These are phyloP conservation scores for Otis tarda DNA, from an alignment of 2,113 vertebrate species.

Conservation along the genomic window DNA sequence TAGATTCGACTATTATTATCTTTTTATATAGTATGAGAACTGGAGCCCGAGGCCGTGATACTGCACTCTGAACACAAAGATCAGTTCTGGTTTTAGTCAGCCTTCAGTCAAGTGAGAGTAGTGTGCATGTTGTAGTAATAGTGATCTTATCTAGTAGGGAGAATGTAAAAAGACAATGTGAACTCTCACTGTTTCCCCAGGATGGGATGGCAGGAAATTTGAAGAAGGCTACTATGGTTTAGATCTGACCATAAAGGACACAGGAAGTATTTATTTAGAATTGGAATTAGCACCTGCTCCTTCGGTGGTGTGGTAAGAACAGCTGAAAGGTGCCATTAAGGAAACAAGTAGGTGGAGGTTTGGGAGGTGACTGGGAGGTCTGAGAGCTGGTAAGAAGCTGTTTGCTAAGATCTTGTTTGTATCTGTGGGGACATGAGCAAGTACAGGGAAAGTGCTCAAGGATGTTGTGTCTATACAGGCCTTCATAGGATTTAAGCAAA, in stretches of 20 bases:
- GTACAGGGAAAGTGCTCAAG: background rate
- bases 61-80: background rate
- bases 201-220: background rate
- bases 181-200: background rate
- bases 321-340: slow-evolving; percentile 71
- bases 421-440: background rate
- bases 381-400: background rate
- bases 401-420: slow-evolving; percentile 37
- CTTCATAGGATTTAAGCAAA: background rate
- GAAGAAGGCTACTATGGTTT: slow-evolving; percentile 25
- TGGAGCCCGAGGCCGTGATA: background rate
- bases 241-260: slow-evolving; percentile 61
- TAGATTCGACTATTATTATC: background rate
- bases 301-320: slow-evolving; percentile 38
- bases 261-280: slow-evolving; percentile 78
- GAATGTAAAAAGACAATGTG: background rate
- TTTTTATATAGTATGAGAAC: background rate
- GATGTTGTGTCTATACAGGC: background rate
- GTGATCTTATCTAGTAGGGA: background rate
- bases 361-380: slow-evolving; percentile 56
- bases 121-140: background rate
- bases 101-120: background rate
- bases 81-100: background rate
- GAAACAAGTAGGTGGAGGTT: slow-evolving; percentile 57
- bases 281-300: slow-evolving; percentile 71